These are phyloP conservation scores for Diplodus sargus DNA, from an alignment of 2,797 vertebrate species.

Conservation along the genomic window DNA sequence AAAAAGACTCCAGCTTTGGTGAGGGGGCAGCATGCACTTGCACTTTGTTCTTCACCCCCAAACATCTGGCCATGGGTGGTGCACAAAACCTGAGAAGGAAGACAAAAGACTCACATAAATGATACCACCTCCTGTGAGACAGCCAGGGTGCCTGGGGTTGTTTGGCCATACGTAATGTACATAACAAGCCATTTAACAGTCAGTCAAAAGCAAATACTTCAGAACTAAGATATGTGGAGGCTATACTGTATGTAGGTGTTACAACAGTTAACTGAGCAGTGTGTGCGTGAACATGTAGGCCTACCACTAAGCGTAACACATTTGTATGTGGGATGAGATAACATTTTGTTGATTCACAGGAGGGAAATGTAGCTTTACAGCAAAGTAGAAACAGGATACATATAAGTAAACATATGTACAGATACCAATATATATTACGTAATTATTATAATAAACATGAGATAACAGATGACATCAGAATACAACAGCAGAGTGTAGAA, in stretches of 20 bases:
- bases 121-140: neutral
- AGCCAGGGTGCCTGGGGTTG: neutral
- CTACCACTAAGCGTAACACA: neutral
- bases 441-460: neutral
- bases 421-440: no score
- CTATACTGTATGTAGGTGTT: neutral
- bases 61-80: conserved; percentile 86
- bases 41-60: conserved; percentile 87
- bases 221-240: neutral
- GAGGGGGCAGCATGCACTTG: conserved; percentile 72
- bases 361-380: neutral
- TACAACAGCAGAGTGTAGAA: neutral
- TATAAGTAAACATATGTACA: no score
- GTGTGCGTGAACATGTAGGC: neutral
- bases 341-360: neutral
- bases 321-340: conserved; percentile 1
- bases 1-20: conserved; percentile 87
- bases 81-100: conserved; percentile 82
- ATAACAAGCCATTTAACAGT: neutral
- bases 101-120: conserved; percentile 47
- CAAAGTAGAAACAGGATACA: neutral
- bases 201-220: conserved; percentile 1
- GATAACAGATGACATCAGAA: neutral
- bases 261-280: neutral
- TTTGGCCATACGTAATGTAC: neutral